phyloP scores from a whole-genome alignment of 2,888 invertebrate species.

The Pseudanteris insignis region DNA sequence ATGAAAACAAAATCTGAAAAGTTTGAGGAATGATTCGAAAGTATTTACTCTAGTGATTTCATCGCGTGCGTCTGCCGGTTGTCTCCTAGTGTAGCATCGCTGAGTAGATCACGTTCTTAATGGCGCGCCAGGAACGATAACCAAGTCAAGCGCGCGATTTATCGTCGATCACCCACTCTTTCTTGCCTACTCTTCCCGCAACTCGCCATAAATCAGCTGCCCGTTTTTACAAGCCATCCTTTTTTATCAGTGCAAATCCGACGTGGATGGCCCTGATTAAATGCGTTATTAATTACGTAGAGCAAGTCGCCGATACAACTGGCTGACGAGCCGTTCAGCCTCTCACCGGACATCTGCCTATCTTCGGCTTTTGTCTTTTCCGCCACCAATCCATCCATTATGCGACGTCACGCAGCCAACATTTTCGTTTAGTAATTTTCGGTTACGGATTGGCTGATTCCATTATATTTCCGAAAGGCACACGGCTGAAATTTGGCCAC shows the following conservation, averaged over 20 bases:
- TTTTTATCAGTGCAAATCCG: constrained; percentile 47
- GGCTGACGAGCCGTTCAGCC: no score
- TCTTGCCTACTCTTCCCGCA: constrained; percentile 46
- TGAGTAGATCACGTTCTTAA: constrained; percentile 50
- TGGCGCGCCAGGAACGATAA: constrained; percentile 53
- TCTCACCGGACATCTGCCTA: constrained; percentile 34
- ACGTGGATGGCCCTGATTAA: constrained; percentile 58
- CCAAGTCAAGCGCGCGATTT: constrained; percentile 55
- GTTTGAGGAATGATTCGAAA: constrained; percentile 41
- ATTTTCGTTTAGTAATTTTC: not conserved
- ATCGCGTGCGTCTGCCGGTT: constrained; percentile 45
- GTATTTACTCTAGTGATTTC: constrained; percentile 45
- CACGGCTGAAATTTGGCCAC: no score
- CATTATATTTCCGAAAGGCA: no score
- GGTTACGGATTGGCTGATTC: not conserved
- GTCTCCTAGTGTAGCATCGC: constrained; percentile 37
- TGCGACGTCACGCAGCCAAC: constrained; percentile 7
- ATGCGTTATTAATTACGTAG: constrained; percentile 61
- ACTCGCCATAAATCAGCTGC: constrained; percentile 57
- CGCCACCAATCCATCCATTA: constrained; percentile 12
- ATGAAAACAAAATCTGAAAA: constrained; percentile 44
- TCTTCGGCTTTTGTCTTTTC: constrained; percentile 24
- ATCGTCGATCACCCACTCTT: constrained; percentile 54
- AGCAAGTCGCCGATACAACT: constrained; percentile 43
- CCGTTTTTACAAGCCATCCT: constrained; percentile 52